These are phyloP conservation scores for Nylanderia fulva DNA, from an alignment of 1,140 invertebrate genomes.

Conservation along the genomic window DNA sequence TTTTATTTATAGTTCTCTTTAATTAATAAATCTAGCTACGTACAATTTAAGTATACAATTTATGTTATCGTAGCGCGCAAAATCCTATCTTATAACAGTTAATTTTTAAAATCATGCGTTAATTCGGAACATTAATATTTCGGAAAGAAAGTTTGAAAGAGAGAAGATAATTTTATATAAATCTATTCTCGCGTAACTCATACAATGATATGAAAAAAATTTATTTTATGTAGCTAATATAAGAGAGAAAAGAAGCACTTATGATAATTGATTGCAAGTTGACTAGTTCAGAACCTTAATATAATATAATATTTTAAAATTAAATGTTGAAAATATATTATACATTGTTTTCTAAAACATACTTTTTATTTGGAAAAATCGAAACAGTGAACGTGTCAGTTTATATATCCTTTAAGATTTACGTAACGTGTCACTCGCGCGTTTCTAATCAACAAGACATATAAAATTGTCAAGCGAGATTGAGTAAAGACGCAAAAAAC, in stretches of 20 bases:
- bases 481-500: slow-evolving; percentile 45
- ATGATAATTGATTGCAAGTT: neutral
- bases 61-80: no score
- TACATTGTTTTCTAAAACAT: slow-evolving; percentile 1
- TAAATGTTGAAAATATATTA: neutral
- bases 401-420: slow-evolving; percentile 42
- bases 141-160: neutral
- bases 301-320: neutral
- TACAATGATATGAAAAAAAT: neutral
- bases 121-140: neutral
- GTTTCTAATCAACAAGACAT: slow-evolving; percentile 44
- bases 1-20: neutral
- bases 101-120: neutral
- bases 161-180: neutral
- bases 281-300: neutral
- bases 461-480: slow-evolving; percentile 35
- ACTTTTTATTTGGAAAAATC: slow-evolving; percentile 26
- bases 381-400: slow-evolving; percentile 3
- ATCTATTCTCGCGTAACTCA: neutral
- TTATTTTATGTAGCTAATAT: slow-evolving; percentile 9
- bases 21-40: no score
- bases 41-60: no score
- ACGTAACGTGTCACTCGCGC: slow-evolving; percentile 28
- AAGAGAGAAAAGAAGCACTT: slow-evolving; percentile 3
- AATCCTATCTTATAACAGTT: neutral